Evolutionary conservation across 2,797 vertebrate species (phyloP), one percentile per base, ranked within the genome.

Genomic region (Alectoris magna): DNA sequence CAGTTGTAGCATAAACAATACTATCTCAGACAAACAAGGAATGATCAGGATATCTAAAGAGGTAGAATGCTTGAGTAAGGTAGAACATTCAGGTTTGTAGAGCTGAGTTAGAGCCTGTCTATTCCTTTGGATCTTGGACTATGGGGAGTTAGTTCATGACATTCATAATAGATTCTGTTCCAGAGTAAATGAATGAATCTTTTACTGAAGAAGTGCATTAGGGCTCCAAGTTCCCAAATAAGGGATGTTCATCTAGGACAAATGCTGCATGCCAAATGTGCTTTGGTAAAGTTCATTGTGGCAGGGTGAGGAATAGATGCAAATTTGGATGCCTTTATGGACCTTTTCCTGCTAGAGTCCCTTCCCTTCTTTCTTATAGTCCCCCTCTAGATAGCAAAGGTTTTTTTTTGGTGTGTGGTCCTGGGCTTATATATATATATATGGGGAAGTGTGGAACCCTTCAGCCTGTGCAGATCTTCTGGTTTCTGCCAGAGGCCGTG

Each of bases 361-460:
- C 16, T 55, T 18, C 10, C 16, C 16, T 29, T 55, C 48, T 24
- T 24, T 49, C 53, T 29, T 31, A 31, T 53, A 55, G 29, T 17
- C 29, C 27, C 46, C 10, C 17, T 18, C 17, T 18, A 51, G 49
- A 27, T 51, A 55, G 27, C 18, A 27, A 55, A 55, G 10, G 34
- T 34, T 34, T 31, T 55, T 53, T 53, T 55, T 55, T 55, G 5
- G 15, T 26, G 9, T 17, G 1, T 12, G 34, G 55, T 76, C 14
- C 53, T 14, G 36, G 49, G 55, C 22, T 82, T 2, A 0, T 38
- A 36, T 0, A 41, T 43, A 0, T 43, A 0, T 34, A 6, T 6
- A 43, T 17, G 70, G 55, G 9, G 19, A 49, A 14, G 14, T 5
- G 10, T 11, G 10, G 5, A 48, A 4, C 14, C 9, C 29, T 58